Evolutionary conservation across 53 echinoderm and acorn worm species (phyloP).

Genomic region (Paracentrotus lividus): DNA sequence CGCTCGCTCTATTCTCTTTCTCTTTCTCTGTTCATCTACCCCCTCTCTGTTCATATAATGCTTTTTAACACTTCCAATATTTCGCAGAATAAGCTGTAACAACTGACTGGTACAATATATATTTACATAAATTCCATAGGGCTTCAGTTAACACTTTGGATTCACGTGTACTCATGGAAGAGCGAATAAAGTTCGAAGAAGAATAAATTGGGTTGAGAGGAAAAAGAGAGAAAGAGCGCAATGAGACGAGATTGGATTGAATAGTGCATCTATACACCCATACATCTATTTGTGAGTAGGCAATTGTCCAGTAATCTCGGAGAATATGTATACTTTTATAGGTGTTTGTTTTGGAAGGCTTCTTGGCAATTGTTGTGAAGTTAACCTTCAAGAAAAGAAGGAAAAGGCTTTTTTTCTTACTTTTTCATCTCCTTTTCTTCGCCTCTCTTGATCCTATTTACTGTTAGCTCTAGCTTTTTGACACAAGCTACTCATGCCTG

Average conservation of each 20-base stretch:
- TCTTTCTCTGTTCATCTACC: background rate
- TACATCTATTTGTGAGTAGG: slow-evolving; percentile 12
- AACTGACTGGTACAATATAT: slow-evolving; percentile 36
- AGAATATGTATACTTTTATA: slow-evolving; percentile 59
- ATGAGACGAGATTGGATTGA: slow-evolving; percentile 8
- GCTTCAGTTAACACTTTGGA: slow-evolving; percentile 25
- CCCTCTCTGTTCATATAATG: too few species aligned
- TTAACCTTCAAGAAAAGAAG: slow-evolving; percentile 53
- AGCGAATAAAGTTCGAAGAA: background rate
- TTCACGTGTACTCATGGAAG: background rate
- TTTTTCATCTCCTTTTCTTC: background rate
- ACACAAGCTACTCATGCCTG: slow-evolving; percentile 21
- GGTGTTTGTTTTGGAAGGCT: slow-evolving; percentile 61
- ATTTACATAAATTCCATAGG: slow-evolving; percentile 23
- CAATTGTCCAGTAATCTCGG: slow-evolving; percentile 45
- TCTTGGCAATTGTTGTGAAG: slow-evolving; percentile 53
- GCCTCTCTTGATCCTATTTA: slow-evolving; percentile 23
- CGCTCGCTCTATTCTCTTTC: background rate
- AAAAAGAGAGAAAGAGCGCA: background rate
- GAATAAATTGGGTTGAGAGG: background rate
- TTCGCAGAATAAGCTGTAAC: slow-evolving; percentile 26
- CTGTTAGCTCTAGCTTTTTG: slow-evolving; percentile 31
- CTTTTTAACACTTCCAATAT: slow-evolving; percentile 8
- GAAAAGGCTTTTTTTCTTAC: background rate
- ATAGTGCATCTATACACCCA: too few species aligned